phyloP scores from a whole-genome alignment of 2,113 vertebrate genomes.

The Muntiacus muntjak region DNA sequence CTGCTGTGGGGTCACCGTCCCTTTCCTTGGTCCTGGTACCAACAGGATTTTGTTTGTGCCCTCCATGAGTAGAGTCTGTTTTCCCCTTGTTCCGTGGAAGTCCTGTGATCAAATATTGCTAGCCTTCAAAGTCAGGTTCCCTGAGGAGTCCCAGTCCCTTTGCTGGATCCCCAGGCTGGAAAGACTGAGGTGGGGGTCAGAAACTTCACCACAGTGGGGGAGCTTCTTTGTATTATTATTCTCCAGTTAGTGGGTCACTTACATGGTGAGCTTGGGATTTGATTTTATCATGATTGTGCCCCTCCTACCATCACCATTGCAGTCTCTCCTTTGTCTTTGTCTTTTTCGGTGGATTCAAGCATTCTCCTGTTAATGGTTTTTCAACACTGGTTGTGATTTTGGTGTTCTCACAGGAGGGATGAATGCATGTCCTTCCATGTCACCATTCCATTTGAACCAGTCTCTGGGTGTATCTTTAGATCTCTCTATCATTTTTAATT shows the following conservation, averaged over 20 bases:
- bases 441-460: not conserved
- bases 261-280: not conserved
- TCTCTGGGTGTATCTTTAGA: not conserved
- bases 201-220: not conserved
- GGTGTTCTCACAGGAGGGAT: not conserved
- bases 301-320: not conserved
- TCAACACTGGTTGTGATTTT: not conserved
- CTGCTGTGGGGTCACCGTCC: not conserved
- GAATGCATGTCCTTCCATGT: not conserved
- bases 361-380: not conserved
- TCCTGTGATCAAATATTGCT: not conserved
- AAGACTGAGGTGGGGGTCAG: not conserved
- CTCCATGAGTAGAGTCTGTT: accelerated
- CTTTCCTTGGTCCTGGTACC: not conserved
- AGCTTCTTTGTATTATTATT: not conserved
- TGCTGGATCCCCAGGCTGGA: not conserved
- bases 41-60: not conserved
- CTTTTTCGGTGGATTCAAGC: not conserved
- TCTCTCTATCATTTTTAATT: not conserved
- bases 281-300: not conserved
- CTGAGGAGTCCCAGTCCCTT: not conserved
- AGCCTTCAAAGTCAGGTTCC: not conserved
- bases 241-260: not conserved
- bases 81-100: not conserved
- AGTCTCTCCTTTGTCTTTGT: not conserved